Evolutionary conservation across 2,113 vertebrate species (phyloP).

Genomic region (Grantiella picta): DNA sequence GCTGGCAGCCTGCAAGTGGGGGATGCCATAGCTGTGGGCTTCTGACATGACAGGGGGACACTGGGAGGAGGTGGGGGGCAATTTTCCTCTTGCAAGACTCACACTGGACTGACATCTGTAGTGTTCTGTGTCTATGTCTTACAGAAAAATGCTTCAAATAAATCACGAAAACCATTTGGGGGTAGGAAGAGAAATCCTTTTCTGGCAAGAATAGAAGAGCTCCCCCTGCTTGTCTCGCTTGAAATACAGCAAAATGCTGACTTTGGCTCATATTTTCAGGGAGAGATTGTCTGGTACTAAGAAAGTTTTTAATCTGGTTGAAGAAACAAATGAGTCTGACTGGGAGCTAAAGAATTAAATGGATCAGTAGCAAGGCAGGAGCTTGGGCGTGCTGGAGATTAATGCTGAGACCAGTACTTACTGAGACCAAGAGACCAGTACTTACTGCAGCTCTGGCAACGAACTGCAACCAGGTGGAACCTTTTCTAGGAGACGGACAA

Average conservation of each 20-base stretch:
- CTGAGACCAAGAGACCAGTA: fast-evolving
- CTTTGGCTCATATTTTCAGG: background rate
- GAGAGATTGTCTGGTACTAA: background rate
- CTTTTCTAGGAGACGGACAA: fast-evolving
- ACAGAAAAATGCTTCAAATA: background rate
- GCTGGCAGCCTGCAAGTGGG: fast-evolving
- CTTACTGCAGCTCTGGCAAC: background rate
- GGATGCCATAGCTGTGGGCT: background rate
- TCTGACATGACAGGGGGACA: background rate
- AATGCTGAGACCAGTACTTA: background rate
- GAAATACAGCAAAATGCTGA: background rate
- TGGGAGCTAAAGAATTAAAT: background rate
- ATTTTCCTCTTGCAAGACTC: background rate
- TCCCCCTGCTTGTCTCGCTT: background rate
- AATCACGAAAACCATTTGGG: background rate
- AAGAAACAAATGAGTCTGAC: background rate
- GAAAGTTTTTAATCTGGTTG: background rate
- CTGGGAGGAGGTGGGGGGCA: background rate
- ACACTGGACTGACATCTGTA: background rate
- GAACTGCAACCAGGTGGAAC: background rate
- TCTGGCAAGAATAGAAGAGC: background rate
- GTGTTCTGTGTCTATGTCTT: background rate
- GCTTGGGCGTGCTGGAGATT: background rate
- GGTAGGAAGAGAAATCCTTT: background rate
- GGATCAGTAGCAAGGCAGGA: background rate